Evolutionary conservation across 1,140 invertebrate genomes (phyloP), one percentile per base, ranked within the genome.

Genomic region (Drosophila erecta): DNA sequence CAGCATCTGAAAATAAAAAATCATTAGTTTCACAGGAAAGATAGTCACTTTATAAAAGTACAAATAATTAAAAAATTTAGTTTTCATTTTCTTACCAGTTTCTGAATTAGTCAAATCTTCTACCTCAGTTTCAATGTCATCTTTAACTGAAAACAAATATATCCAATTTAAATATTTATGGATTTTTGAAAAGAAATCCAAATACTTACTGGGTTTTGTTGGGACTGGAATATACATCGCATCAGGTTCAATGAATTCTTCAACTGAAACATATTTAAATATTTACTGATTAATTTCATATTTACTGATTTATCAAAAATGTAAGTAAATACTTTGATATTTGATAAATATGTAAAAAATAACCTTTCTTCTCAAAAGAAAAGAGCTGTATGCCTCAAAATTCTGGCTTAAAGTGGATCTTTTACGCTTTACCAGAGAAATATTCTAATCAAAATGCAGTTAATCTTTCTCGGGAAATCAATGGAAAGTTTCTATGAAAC

Each of bases 401-500:
- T 35, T 50, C 47, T 10, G 8, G 47, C 11, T 50, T 17, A 33
- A 30, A 15, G 24, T 30, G 10, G 47, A 17, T 50, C 7, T 49
- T 10, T 15, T 15, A 3, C 2, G 24, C 12, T 14, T 20, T 33
- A 35, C 7, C 5, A 8, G 1, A 53, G 35, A 56, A 37, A 35
- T 38, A 49, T 30, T 57, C 24, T 58, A 15, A 41, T 57, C 12
- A 12, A 27, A 24, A 5, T 20, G 10, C 11, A 47, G 50, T 24
- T 55, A 15, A 40, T 46, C 8, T 10, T 37, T 55, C 33, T 40
- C 20, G 7, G 35, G 27, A 61, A 61, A 57, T 12, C 49, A 35
- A 10, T 10, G n/a, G 10, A 30, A 15, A 11, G 6, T 30, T 57
- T 60, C 58, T 57, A 5, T 8, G 33, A 57, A 60, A 7, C 14